Base-by-base conservation (phyloP, 2,797 vertebrate species). In the Clarias pachynema region DNA sequence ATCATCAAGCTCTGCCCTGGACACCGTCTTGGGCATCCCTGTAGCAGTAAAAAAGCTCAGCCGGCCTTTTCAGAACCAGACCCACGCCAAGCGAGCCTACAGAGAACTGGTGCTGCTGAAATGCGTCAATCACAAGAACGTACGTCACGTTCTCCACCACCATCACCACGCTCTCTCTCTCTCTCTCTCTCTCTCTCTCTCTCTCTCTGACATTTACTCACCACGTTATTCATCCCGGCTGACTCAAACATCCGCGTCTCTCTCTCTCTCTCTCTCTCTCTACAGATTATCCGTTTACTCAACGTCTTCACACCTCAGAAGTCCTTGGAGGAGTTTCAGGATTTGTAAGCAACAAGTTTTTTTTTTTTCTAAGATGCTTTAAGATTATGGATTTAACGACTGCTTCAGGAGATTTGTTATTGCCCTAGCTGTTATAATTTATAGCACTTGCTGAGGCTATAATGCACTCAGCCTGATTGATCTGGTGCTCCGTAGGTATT, bases 101-200 rank as follows among this genome's bases (percentile, higher is more conserved):
- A 96, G 98, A 89, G 98, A 99, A 90, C 96, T 99, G 85, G 98
- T 99, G 92, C 96, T 99, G 88, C 93, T 99, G 80, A 99, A 99
- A 94, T 99, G 98, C 91, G 98, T 99, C 94, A 98, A 98, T 94
- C 98, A 99, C 95, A 99, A 99, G 95, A 99, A 99, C 89, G 98
- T 99, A 94, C 95, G 97, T 83, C 24, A 81, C 16, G 5, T 22
- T 60, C 31, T 68, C 22, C 70, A 20, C 79, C 79, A 40, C 49
- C 69, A 20, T 72, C 70, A 29, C 31, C 66, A 26, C 10, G 10
- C 44, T 49, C 10, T 49, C 44, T 10, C 44, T 49, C 44, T 44
- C 40, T 9, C 40, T 44, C 40, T 44, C 44, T 44, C 9, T 12
- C 44, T 49, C 44, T 44, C 44, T 10, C 8, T 44, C 8, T 9